Base-by-base conservation (phyloP, 2,797 vertebrate genomes). In the Manis pentadactyla region DNA sequence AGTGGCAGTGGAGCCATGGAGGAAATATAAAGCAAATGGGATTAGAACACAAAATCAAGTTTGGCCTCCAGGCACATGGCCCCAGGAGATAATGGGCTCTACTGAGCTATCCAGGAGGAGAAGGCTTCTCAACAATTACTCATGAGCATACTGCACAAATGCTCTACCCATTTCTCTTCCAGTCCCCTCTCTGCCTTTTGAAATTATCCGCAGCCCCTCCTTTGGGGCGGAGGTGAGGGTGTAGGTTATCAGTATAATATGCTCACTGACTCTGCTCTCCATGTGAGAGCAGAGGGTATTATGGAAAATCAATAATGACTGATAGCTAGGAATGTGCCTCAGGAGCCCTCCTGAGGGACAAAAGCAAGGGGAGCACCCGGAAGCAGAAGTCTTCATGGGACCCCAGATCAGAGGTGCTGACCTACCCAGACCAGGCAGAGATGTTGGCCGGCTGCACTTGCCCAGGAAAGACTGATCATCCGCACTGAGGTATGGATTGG, bases 41-140 rank as follows among this genome's bases (percentile, higher is more conserved):
- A 59, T 82, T 93, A 69, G n/a, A 94, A 74, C n/a, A 57, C 23
- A 92, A 66, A 95, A n/a, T 49, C 57, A 14, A 18, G 7, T 61
- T 53, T 84, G 85, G 63, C 63, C 4, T 74, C 57, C n/a, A 83
- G 73, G 14, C n/a, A 81, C 31, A 37, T 25, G 49, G 71, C 53
- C 93, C 27, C 0, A 1, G 51, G 55, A 82, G 46, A 91, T 34
- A 69, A 29, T 71, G 82, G 27, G 29, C 46, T 78, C 31, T 57
- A 27, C 13, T 34, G 69, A 90, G n/a, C 69, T 14, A 4, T 12
- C 39, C 75, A 46, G 23, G 23, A 46, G 23, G 23, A 46, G 39
- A 63, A 55, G 19, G 2, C 7, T 64, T 74, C 64, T 68, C 79
- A 21, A 81, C 31, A 77, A 66, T 19, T 5, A 29, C 34, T 73